These are phyloP conservation scores for Strigops habroptila DNA, from an alignment of 2,113 vertebrate genomes.

Conservation along the genomic window DNA sequence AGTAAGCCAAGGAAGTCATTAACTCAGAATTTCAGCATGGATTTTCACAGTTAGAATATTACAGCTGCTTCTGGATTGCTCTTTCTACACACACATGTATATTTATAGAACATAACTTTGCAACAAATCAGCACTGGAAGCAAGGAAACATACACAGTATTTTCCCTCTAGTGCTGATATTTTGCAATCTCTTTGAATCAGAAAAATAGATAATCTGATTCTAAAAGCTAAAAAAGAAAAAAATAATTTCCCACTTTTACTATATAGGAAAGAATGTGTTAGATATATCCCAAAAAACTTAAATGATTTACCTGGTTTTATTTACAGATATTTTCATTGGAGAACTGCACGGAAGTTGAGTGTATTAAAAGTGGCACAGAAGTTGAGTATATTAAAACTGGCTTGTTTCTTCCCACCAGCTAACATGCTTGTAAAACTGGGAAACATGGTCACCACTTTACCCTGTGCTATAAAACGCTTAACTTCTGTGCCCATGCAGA, in stretches of 20 bases:
- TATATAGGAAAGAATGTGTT: not conserved
- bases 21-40: not conserved
- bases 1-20: not conserved
- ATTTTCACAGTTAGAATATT: not conserved
- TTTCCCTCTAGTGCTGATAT: not conserved
- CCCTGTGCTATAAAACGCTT: not conserved
- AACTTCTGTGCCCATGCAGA: not conserved
- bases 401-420: not conserved
- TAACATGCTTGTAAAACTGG: accelerated
- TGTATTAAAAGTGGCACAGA: not conserved
- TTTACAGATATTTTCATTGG: not conserved
- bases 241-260: not conserved
- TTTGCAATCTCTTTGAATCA: not conserved
- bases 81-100: not conserved
- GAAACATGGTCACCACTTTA: not conserved
- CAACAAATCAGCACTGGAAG: not conserved
- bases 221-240: not conserved
- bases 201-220: not conserved
- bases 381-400: not conserved
- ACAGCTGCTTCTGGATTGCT: not conserved
- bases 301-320: not conserved
- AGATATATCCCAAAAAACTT: not conserved
- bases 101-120: not conserved
- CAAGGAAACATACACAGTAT: not conserved
- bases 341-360: accelerated